Evolutionary conservation across 92 coral and sea anemone species (phyloP).

Genomic region (Plumapathes pennacea): DNA sequence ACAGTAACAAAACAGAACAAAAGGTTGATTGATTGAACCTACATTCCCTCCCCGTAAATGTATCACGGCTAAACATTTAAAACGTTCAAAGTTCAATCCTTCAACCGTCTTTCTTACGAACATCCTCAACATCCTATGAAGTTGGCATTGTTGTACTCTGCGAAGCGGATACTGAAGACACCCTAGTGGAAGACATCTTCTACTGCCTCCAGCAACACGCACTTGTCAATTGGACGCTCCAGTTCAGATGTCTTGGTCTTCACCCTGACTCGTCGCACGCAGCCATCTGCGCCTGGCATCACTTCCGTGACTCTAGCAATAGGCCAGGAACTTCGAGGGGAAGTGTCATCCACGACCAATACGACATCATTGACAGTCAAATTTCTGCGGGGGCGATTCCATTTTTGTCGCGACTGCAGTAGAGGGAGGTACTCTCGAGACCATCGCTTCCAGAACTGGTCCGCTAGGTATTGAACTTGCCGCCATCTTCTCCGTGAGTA

Average conservation of each 20-base stretch:
- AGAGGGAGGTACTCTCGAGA: constrained; percentile 19
- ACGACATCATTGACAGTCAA: constrained; percentile 21
- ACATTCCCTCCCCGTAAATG: no score
- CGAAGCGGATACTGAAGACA: no score
- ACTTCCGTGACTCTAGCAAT: constrained; percentile 18
- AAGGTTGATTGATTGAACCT: no score
- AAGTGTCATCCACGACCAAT: constrained; percentile 1
- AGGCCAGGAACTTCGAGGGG: constrained; percentile 17
- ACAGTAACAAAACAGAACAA: no score
- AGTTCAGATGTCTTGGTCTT: constrained; percentile 1
- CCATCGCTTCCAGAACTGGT: constrained; percentile 31
- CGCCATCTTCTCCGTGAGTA: constrained; percentile 12
- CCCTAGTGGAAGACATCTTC: no score
- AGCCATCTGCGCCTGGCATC: constrained; percentile 4
- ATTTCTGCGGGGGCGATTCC: constrained; percentile 12
- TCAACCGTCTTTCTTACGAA: no score
- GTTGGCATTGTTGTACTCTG: no score
- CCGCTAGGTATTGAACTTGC: constrained; percentile 2
- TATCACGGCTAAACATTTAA: no score
- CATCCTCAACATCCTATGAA: no score
- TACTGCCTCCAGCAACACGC: constrained; percentile 8
- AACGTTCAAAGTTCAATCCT: no score
- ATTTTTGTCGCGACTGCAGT: constrained; percentile 19
- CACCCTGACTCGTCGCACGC: constrained; percentile 1
- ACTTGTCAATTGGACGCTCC: constrained; percentile 9